A percentile compares a stretch with the other conserved stretches of the same genome.
These are phyloP conservation scores for Pseudopleuronectes americanus DNA, from an alignment of 2,797 vertebrate genomes.

Conservation along the genomic window DNA sequence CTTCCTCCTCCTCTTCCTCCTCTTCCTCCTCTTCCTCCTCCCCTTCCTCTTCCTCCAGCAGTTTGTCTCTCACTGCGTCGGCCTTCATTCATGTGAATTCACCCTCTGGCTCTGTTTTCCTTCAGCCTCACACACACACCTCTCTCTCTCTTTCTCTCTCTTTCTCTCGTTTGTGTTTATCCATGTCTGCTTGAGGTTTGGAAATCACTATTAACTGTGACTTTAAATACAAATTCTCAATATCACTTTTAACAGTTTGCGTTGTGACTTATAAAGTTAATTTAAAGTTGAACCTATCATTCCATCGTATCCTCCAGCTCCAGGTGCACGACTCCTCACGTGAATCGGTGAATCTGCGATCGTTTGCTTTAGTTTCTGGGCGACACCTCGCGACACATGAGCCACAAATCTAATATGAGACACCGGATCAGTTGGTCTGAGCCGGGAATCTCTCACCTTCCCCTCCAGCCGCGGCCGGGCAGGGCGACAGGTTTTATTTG, in stretches of 20 bases:
- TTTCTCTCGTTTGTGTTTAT: background rate
- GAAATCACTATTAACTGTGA: no score
- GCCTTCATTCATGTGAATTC: slow-evolving; percentile 26
- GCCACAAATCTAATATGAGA: slow-evolving; percentile 16
- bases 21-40: background rate
- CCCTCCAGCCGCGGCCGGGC: background rate
- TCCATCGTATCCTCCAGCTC: background rate
- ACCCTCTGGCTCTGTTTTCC: slow-evolving; percentile 16
- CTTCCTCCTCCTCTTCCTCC: background rate
- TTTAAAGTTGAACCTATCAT: no score
- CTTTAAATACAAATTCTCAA: no score
- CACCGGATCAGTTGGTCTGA: slow-evolving; percentile 18
- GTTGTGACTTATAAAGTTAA: no score
- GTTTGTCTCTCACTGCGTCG: slow-evolving; percentile 11
- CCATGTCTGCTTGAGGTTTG: no score
- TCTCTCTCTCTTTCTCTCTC: background rate
- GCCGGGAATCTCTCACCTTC: slow-evolving; percentile 47
- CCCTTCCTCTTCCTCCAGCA: background rate
- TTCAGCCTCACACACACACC: slow-evolving; percentile 1
- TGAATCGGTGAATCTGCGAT: background rate
- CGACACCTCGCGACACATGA: slow-evolving; percentile 5
- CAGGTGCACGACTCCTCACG: no score
- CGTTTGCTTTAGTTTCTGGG: background rate
- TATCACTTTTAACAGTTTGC: no score
- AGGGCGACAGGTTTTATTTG: slow-evolving; percentile 49